Percentiles rank a stretch among this genome's conserved stretches.
Evolutionary conservation across 2,888 invertebrate genomes (phyloP).

Genomic region (Emmelina monodactyla): DNA sequence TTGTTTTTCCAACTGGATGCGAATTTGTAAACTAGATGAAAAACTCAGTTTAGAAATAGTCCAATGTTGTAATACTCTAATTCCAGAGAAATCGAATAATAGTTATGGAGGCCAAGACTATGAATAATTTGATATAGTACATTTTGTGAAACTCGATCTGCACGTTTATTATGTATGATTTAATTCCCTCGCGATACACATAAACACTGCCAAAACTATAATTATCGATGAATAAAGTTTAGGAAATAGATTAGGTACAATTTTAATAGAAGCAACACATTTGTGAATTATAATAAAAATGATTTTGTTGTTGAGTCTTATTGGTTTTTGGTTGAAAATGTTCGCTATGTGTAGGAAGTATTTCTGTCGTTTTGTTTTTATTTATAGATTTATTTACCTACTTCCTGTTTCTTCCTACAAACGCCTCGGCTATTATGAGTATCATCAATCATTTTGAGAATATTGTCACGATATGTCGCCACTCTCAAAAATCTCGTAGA

Average conservation of each 20-base stretch:
- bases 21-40: constrained; percentile 40
- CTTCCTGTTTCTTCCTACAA: too few species aligned
- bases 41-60: constrained; percentile 37
- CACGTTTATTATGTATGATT: constrained; percentile 22
- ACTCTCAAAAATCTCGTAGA: constrained; percentile 3
- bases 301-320: too few species aligned
- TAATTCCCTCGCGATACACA: constrained; percentile 12
- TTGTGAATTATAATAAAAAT: too few species aligned
- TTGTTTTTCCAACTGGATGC: constrained; percentile 30
- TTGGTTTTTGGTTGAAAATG: too few species aligned
- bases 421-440: too few species aligned
- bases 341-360: too few species aligned
- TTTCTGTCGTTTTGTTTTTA: too few species aligned
- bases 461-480: constrained; percentile 52
- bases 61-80: constrained; percentile 49
- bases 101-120: constrained; percentile 31
- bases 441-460: constrained; percentile 52
- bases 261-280: too few species aligned
- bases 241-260: too few species aligned
- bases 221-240: too few species aligned
- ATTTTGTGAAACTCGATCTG: constrained; percentile 25
- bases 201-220: not conserved
- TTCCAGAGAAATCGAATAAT: constrained; percentile 47
- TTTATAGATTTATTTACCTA: too few species aligned
- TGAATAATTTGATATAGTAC: constrained; percentile 23